Evolutionary conservation across 2,888 invertebrate genomes (phyloP), one percentile per base, ranked within the genome.

Genomic region (Hirtodrosophila trivittata): DNA sequence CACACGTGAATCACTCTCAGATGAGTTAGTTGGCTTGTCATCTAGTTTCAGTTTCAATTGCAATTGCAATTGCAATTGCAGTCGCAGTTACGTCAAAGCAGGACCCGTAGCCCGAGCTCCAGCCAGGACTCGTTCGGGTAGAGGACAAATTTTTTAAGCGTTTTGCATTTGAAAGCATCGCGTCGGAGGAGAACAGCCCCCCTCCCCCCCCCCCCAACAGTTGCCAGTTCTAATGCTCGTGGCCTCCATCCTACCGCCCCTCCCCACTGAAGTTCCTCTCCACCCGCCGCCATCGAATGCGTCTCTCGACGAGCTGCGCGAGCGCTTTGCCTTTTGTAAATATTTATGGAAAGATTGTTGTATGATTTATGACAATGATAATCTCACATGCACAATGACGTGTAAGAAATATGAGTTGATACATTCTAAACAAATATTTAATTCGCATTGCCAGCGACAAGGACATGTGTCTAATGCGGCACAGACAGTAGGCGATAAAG

Each of bases 341-440:
- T 80, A 80, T 80, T 83, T 83, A 83, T 80, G 72, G 72, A 80
- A 65, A 83, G 84, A 80, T 84, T 83, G 75, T 66, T 75, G 72
- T 80, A 83, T 80, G 78, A 80, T 80, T 80, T 80, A 80, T 80
- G 78, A 80, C 84, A 80, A 75, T 77, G 75, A 80, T 83, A 80
- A 83, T 80, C 84, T 80, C 66, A 64, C 78, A 72, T 77, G 75
- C 84, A 80, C 78, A 80, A 80, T 80, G 78, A 80, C 84, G 81
- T 83, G 81, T 80, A 80, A 77, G 81, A 80, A 80, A 77, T 78
- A 68, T 60, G 83, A 74, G 76, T 74, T 78, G 76, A 78, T 78
- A 74, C 78, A 78, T 76, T 76, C 80, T 70, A 82, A 77, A 63
- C 83, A 77, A 77, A 77, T 78, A 77, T 77, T 77, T 77, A 82